phyloP scores from a whole-genome alignment of 2,113 vertebrate species.

The Alouatta palliata region DNA sequence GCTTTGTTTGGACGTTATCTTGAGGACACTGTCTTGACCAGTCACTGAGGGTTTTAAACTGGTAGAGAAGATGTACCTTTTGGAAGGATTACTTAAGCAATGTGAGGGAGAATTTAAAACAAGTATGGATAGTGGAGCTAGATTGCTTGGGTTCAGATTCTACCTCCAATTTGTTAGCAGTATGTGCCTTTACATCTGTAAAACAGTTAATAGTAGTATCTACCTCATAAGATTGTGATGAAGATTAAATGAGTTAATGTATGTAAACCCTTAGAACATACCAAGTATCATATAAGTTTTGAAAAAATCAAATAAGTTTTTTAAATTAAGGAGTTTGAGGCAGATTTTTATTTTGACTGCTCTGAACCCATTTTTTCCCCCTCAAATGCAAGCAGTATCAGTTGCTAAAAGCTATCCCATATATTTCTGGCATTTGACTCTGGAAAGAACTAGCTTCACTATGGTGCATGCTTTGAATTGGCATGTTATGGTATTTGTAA shows the following conservation, averaged over 20 bases:
- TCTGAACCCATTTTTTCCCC: background rate
- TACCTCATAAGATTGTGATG: background rate
- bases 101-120: too few species aligned
- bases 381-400: background rate
- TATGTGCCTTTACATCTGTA: too few species aligned
- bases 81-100: too few species aligned
- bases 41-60: too few species aligned
- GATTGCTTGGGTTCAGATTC: background rate
- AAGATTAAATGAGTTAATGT: conserved; percentile 13
- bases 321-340: background rate
- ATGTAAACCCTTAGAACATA: background rate
- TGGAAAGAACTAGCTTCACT: background rate
- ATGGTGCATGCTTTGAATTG: background rate
- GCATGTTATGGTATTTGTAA: background rate
- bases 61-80: too few species aligned
- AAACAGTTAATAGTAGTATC: background rate
- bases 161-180: background rate
- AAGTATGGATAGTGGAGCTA: background rate
- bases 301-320: background rate
- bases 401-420: background rate
- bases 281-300: background rate
- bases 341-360: conserved; percentile 32
- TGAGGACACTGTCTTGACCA: too few species aligned
- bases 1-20: too few species aligned
- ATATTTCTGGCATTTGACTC: background rate